Evolutionary conservation across 2,113 vertebrate genomes (phyloP), one percentile per base, ranked within the genome.

Genomic region (Triplophysa dalaica): DNA sequence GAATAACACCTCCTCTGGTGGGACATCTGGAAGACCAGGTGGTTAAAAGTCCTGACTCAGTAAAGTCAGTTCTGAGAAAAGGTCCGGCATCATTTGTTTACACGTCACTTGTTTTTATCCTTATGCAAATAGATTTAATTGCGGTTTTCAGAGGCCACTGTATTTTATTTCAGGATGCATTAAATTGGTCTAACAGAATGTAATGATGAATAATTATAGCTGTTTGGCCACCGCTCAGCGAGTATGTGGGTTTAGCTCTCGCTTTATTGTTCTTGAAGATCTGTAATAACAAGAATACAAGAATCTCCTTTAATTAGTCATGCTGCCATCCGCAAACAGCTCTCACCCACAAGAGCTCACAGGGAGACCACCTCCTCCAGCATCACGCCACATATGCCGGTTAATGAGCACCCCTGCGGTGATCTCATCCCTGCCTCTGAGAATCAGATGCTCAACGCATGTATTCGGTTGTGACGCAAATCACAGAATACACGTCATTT

Each of bases 291-390:
- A 56, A 6, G 38, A 56, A 60, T 14, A 26, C 16, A 38, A 63
- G 60, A 19, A 43, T 75, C 56, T 75, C 60, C 58, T 63, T 75
- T 75, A 63, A 75, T 75, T 75, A 75, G 22, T 48, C 22, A 1
- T 29, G 73, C 41, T 75, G 14, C 73, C 45, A 10, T 50, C 24
- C 63, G 58, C 73, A 75, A 63, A 75, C 70, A 33, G 22, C 22
- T 75, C 41, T 75, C 73, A 63, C 73, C 38, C 73, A 75, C 73
- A 45, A 62, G 58, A 63, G 73, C 52, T 58, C 69, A 75, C 17
- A 6, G 54, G 9, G 54, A 74, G 33, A 74, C 54, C 70, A 61
- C 72, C 72, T 19, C 41, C 60, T 62, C 22, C 41, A 12, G 29
- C 70, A 16, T 63, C 38, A 58, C 19, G 58, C 10, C 4, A 14